A percentile compares a stretch with the other conserved stretches of the same genome.
Evolutionary conservation across 2,113 vertebrate species (phyloP).

Genomic region (Myodes glareolus): DNA sequence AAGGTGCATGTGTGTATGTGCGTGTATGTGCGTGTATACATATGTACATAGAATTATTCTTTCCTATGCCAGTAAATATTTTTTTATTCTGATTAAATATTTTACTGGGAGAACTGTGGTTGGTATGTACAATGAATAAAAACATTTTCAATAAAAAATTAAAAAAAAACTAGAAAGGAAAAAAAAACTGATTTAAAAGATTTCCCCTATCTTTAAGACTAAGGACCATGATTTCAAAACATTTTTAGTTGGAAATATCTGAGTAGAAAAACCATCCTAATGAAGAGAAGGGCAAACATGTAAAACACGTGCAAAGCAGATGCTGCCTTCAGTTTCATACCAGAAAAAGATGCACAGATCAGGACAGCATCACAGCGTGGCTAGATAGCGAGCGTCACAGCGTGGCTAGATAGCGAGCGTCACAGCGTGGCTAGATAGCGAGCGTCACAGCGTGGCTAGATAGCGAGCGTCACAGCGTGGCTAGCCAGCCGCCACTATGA

Average conservation of each 20-base stretch:
- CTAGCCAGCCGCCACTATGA: slow-evolving; percentile 57
- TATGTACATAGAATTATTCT: not conserved
- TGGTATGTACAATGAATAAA: not conserved
- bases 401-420: slow-evolving; percentile 74
- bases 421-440: slow-evolving; percentile 74
- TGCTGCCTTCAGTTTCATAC: slow-evolving; percentile 73
- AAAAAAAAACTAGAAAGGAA: not conserved
- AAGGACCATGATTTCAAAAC: slow-evolving; percentile 40
- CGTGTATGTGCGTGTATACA: not conserved
- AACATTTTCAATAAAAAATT: no score
- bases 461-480: slow-evolving; percentile 73
- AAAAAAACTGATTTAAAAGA: not conserved
- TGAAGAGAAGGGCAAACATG: slow-evolving; percentile 73
- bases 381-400: slow-evolving; percentile 73
- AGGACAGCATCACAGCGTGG: slow-evolving; percentile 72
- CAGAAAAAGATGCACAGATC: slow-evolving; percentile 81
- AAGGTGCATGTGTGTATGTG: not conserved
- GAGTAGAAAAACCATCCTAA: slow-evolving; percentile 68
- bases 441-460: slow-evolving; percentile 74
- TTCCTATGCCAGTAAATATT: not conserved
- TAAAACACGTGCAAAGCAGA: slow-evolving; percentile 84
- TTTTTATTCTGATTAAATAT: not conserved
- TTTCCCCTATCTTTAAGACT: slow-evolving; percentile 23
- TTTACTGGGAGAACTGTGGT: not conserved
- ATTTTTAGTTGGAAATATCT: slow-evolving; percentile 61